These are phyloP conservation scores for Cyclophora punctaria DNA, from an alignment of 2,888 invertebrate genomes.

Conservation along the genomic window DNA sequence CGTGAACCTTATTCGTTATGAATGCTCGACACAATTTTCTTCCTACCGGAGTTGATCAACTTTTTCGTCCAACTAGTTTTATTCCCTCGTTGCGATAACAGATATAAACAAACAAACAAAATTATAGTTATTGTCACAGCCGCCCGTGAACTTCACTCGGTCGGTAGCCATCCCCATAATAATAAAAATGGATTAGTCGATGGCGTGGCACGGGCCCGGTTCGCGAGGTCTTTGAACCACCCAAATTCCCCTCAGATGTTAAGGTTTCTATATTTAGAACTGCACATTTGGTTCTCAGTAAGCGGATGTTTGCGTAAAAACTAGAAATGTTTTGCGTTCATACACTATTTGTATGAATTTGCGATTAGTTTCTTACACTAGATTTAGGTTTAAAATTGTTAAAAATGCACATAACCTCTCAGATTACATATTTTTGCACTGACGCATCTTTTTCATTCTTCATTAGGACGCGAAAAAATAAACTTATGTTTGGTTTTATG, in stretches of 20 bases:
- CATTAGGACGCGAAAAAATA: no score
- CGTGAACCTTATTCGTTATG: no score
- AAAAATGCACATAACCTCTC: no score
- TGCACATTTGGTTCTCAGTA: conserved; percentile 50
- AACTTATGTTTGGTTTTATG: not conserved
- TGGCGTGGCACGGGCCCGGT: conserved; percentile 45
- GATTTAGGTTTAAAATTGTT: not conserved
- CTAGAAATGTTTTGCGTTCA: conserved; percentile 24
- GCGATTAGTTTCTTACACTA: not conserved
- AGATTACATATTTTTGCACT: no score
- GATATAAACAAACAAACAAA: no score
- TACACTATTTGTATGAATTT: conserved; percentile 5
- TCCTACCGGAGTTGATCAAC: no score
- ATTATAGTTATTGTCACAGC: not conserved
- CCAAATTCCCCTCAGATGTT: conserved; percentile 61
- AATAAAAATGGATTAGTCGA: conserved; percentile 37
- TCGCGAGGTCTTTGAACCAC: conserved; percentile 67
- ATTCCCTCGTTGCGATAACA: no score
- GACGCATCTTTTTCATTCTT: no score
- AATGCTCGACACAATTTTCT: no score
- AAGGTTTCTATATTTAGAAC: conserved; percentile 62
- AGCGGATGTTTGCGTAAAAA: conserved; percentile 31
- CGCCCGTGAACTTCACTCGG: conserved; percentile 48
- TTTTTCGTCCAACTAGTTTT: no score
- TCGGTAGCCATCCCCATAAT: conserved; percentile 25